Conservation (phyloP, 2,113 vertebrate genomes). For the Callorhinus ursinus region DNA sequence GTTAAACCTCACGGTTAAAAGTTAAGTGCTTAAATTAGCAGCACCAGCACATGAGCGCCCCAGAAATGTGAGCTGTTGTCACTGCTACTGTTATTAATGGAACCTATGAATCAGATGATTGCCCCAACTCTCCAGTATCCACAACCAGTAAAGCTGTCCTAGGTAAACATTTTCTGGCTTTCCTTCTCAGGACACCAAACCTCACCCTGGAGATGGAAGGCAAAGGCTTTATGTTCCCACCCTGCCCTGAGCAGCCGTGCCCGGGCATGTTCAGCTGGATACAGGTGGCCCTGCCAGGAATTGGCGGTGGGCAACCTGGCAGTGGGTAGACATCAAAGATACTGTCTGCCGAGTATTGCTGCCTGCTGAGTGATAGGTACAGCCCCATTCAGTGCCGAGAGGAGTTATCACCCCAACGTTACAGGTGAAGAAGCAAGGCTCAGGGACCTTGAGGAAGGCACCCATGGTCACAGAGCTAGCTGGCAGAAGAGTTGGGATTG, state of each 20-base stretch:
- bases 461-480: neutral
- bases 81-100: neutral
- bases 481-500: too few relatives aligned
- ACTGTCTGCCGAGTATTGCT: neutral
- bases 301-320: neutral
- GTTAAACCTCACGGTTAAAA: neutral
- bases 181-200: neutral
- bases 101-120: neutral
- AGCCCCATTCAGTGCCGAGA: too few relatives aligned
- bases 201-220: neutral
- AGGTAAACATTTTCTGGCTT: neutral
- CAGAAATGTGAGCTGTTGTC: neutral
- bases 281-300: neutral
- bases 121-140: neutral
- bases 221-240: neutral
- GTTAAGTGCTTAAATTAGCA: neutral
- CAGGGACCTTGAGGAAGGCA: neutral
- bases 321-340: neutral
- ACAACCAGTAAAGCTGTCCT: neutral
- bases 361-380: neutral
- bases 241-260: neutral
- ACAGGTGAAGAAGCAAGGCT: neutral
- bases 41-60: accelerated
- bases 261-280: neutral
- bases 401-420: too few relatives aligned